These are phyloP conservation scores for Luehdorfia chinensis DNA, from an alignment of 1,140 invertebrate genomes.

Conservation along the genomic window DNA sequence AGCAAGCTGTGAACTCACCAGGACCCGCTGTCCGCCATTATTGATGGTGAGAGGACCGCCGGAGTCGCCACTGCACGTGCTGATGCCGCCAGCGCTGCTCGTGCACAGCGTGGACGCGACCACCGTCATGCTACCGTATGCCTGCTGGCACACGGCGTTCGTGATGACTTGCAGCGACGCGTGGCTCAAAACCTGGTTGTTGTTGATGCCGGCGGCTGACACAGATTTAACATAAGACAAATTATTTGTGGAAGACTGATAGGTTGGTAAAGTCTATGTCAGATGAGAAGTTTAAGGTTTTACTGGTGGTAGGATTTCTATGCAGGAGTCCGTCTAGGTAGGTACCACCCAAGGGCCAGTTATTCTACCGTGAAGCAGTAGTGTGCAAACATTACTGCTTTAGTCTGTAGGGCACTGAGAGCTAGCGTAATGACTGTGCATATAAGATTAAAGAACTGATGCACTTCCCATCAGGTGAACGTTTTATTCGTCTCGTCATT, in stretches of 20 bases:
- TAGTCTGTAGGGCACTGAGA: too few relatives aligned
- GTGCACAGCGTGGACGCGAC: constrained; percentile 29
- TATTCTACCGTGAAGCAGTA: too few relatives aligned
- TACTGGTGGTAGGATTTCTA: too few relatives aligned
- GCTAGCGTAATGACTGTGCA: too few relatives aligned
- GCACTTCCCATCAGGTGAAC: too few relatives aligned
- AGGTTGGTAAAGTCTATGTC: not conserved
- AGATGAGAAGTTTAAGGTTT: too few relatives aligned
- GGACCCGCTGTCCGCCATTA: constrained; percentile 18
- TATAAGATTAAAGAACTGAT: too few relatives aligned
- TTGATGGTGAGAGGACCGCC: constrained; percentile 65
- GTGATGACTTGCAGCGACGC: constrained; percentile 31
- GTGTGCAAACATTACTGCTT: too few relatives aligned
- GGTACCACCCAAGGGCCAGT: too few relatives aligned
- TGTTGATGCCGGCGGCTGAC: constrained; percentile 25
- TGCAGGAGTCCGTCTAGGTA: too few relatives aligned
- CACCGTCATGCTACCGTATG: constrained; percentile 22
- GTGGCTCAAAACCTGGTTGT: constrained; percentile 28
- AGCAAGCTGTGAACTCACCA: constrained; percentile 25
- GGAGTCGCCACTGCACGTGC: constrained; percentile 60
- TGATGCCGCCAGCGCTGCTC: constrained; percentile 20
- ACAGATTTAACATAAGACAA: not conserved
- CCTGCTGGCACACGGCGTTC: constrained; percentile 28
- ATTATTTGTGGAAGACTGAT: not conserved
- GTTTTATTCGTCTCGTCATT: too few relatives aligned